Evolutionary conservation across 1,140 invertebrate species (phyloP).

Genomic region (Aphaenogaster ashmeadi): DNA sequence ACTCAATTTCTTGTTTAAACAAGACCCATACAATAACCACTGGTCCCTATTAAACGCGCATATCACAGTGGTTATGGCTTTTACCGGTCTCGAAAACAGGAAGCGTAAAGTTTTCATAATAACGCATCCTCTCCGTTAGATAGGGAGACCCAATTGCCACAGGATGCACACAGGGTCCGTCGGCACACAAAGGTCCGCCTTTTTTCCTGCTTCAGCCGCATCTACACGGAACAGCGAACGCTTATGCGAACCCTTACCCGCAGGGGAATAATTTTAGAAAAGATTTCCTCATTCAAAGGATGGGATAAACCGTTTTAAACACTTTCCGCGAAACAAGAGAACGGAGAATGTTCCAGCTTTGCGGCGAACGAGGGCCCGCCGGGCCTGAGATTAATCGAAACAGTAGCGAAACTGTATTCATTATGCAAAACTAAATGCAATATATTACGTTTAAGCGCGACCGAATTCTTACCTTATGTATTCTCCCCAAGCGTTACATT

Average conservation of each 20-base stretch:
- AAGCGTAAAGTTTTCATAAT: constrained; percentile 78
- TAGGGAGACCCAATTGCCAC: constrained; percentile 76
- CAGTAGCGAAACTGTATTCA: constrained; percentile 39
- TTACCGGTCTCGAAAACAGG: constrained; percentile 72
- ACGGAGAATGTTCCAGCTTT: constrained; percentile 33
- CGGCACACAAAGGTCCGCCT: constrained; percentile 72
- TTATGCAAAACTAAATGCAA: constrained; percentile 49
- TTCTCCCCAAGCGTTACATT: not conserved
- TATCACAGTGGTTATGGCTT: constrained; percentile 42
- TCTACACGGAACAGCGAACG: constrained; percentile 76
- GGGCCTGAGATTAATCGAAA: constrained; percentile 51
- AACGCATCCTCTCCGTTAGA: constrained; percentile 76
- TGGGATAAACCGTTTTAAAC: constrained; percentile 69
- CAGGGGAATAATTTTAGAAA: constrained; percentile 77
- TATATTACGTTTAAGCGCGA: constrained; percentile 39
- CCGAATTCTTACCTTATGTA: constrained; percentile 16
- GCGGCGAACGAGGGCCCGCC: not conserved
- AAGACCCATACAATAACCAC: constrained; percentile 63
- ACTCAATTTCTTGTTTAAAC: constrained; percentile 52
- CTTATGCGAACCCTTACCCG: constrained; percentile 69
- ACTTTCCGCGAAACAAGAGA: constrained; percentile 65
- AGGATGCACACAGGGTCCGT: constrained; percentile 76
- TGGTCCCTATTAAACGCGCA: constrained; percentile 15
- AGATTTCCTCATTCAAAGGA: constrained; percentile 74
- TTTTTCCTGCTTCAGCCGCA: constrained; percentile 75